A percentile compares a stretch with the other conserved stretches of the same genome.
Conservation (phyloP, 2,113 vertebrate species). For the Pseudorectes ferrugineus region DNA sequence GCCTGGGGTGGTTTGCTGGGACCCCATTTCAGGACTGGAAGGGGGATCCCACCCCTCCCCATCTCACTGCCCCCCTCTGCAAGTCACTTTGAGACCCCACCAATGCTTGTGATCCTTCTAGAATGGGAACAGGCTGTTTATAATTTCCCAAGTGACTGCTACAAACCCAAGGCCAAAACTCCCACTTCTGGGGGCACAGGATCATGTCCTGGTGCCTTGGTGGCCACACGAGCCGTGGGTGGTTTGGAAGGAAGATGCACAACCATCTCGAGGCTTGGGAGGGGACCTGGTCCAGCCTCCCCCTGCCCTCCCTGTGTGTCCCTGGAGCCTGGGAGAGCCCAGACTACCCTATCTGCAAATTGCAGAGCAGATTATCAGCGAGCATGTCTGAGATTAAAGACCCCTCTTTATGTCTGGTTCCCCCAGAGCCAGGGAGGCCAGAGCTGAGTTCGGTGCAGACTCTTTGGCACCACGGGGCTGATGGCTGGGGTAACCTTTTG, state of each 20-base stretch:
- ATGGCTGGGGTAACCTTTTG: not conserved
- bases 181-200: not conserved
- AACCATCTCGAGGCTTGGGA: rapidly evolving
- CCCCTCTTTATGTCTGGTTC: slow-evolving; percentile 19
- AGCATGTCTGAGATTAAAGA: slow-evolving; percentile 32
- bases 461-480: slow-evolving; percentile 30
- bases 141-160: not conserved
- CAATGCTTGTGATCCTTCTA: not conserved
- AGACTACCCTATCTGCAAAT: not conserved
- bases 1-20: not conserved
- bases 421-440: not conserved
- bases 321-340: not conserved
- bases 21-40: not conserved
- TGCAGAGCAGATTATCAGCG: slow-evolving; percentile 1
- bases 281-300: not conserved
- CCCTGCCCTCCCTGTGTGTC: not conserved
- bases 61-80: not conserved
- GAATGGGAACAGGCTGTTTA: not conserved
- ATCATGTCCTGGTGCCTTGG: not conserved
- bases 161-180: not conserved
- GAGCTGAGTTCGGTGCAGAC: slow-evolving; percentile 29
- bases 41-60: no score
- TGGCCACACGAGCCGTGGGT: not conserved
- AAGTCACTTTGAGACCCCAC: not conserved
- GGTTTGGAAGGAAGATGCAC: not conserved